A percentile compares a stretch with the other conserved stretches of the same genome.
These are phyloP conservation scores for Bambusicola thoracicus DNA, from an alignment of 2,113 vertebrate species.

Conservation along the genomic window DNA sequence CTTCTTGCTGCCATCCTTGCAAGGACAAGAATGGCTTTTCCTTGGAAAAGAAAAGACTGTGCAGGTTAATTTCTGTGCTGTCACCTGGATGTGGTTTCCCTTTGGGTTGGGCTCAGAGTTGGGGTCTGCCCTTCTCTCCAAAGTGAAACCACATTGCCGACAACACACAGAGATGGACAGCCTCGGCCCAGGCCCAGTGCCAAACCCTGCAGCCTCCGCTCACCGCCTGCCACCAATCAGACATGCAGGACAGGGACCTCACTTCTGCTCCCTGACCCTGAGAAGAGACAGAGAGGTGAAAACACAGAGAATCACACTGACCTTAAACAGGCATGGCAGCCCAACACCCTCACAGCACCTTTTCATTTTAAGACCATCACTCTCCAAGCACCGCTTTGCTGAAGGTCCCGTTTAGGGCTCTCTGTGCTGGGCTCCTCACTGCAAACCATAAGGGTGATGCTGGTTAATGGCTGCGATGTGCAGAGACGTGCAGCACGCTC, in stretches of 20 bases:
- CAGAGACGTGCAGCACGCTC: not conserved
- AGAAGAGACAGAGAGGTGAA: not conserved
- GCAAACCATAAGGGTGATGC: not conserved
- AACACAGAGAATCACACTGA: conserved; percentile 10
- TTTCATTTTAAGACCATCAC: conserved; percentile 62
- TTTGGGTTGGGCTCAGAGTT: not conserved
- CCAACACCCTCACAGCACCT: conserved; percentile 73
- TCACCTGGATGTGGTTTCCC: rapidly evolving
- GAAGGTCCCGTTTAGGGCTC: not conserved
- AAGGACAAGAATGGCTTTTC: not conserved
- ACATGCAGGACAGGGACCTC: rapidly evolving
- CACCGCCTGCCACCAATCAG: not conserved
- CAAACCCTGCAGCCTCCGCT: not conserved
- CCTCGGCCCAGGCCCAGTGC: not conserved
- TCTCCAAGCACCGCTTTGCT: not conserved
- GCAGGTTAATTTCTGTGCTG: not conserved
- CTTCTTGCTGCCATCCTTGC: not conserved
- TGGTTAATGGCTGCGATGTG: not conserved
- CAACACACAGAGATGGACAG: not conserved
- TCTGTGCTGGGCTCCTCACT: not conserved
- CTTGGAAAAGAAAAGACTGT: not conserved
- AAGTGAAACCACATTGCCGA: rapidly evolving
- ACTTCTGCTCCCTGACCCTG: not conserved
- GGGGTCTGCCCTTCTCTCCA: not conserved
- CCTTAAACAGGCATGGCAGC: conserved; percentile 79